phyloP scores from a whole-genome alignment of 1,140 invertebrate species.

The Reticulitermes speratus region DNA sequence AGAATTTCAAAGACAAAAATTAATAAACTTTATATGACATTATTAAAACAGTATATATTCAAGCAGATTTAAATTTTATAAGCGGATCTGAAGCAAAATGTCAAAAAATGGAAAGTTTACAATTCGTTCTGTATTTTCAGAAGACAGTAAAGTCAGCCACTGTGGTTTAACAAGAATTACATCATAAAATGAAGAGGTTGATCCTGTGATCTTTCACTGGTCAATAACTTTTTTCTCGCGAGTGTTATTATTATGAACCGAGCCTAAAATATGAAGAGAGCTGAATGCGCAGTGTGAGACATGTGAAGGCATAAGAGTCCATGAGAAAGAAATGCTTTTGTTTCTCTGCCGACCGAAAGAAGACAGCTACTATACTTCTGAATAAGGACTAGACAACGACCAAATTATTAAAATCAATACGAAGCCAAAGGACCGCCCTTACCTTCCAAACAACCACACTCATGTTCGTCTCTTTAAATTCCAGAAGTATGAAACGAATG shows the following conservation, averaged over 20 bases:
- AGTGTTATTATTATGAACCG: background rate
- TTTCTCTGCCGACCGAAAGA: no score
- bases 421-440: no score
- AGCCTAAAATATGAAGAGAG: background rate
- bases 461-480: no score
- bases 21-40: background rate
- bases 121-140: constrained; percentile 2
- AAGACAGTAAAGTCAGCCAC: background rate
- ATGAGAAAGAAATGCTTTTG: no score
- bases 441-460: no score
- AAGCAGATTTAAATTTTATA: background rate
- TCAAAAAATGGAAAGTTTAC: background rate
- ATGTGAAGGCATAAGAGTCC: no score
- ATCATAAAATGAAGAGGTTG: background rate
- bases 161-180: background rate
- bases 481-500: no score
- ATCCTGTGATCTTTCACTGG: background rate
- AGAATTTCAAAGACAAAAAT: background rate
- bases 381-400: no score
- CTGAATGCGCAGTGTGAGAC: background rate
- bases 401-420: no score
- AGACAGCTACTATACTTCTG: no score
- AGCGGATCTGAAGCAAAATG: background rate
- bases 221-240: background rate
- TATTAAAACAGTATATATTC: background rate